These are phyloP conservation scores for Chelidonichthys spinosus DNA, from an alignment of 2,797 vertebrate genomes.

Conservation along the genomic window DNA sequence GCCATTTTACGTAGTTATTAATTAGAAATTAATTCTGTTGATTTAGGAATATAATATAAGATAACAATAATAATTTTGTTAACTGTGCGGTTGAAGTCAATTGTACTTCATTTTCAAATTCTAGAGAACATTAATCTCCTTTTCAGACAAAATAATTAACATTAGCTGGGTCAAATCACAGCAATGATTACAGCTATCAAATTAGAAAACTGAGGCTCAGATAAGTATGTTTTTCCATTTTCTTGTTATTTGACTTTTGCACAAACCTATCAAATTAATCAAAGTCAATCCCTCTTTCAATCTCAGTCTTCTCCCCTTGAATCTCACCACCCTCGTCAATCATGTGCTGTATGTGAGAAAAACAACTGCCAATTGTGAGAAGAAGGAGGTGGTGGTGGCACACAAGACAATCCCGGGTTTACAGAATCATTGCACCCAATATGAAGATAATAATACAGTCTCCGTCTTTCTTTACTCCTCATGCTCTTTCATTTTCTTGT, in stretches of 20 bases:
- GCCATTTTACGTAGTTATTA: slow-evolving; percentile 21
- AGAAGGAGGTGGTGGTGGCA: slow-evolving; percentile 47
- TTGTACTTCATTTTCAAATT: background rate
- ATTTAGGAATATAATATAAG: background rate
- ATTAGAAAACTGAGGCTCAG: slow-evolving; percentile 15
- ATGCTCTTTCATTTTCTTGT: slow-evolving; percentile 66
- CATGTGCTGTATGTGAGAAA: slow-evolving; percentile 66
- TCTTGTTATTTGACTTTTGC: slow-evolving; percentile 51
- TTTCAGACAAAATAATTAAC: background rate
- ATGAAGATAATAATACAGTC: slow-evolving; percentile 68
- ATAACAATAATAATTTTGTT: background rate
- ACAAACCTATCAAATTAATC: slow-evolving; percentile 72
- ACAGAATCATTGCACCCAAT: slow-evolving; percentile 70
- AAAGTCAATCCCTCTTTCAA: slow-evolving; percentile 57
- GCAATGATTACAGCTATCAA: background rate
- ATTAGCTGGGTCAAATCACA: background rate
- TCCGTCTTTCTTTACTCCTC: slow-evolving; percentile 50
- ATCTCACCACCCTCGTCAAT: slow-evolving; percentile 72
- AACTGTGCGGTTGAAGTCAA: background rate
- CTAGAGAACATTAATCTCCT: background rate
- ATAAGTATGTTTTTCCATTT: slow-evolving; percentile 34
- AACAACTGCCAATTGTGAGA: slow-evolving; percentile 77
- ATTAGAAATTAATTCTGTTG: slow-evolving; percentile 7
- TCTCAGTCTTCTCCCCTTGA: slow-evolving; percentile 43
- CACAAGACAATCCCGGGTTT: slow-evolving; percentile 77